Base-by-base conservation (phyloP, 1,140 invertebrate species). In the Muscidifurax raptorellus region DNA sequence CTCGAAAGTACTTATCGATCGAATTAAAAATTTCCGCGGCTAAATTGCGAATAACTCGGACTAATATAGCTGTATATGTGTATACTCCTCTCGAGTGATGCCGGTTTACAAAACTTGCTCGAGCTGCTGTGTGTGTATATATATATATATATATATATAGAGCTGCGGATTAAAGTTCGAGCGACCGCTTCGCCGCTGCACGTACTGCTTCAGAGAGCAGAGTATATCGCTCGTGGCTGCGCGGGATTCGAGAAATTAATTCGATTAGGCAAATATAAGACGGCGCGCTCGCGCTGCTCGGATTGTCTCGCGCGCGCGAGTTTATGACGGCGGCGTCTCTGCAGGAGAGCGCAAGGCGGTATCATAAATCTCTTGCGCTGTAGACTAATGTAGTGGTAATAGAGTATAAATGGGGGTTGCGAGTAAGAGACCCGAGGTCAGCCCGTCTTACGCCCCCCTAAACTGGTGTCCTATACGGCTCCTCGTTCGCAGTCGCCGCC, bases 311-410 rank as follows among this genome's bases (percentile, higher is more conserved):
- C 18, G 30, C 30, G n/a, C n/a, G 77, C 18, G 32, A 78, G 64
- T 84, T 80, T 79, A 79, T 52, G 77, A 84, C 27, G 36, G 40
- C 40, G 71, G 22, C 40, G 82, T 76, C 71, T 40, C 71, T 40
- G 66, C 18, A 7, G 36, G 44, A 36, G 25, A 87, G 87, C 88
- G 81, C 87, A 88, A 64, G 52, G 22, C 6, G 52, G 52, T 72
- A 90, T 92, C 91, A 91, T 92, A 92, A 93, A 93, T 93, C 90
- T 89, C 88, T 69, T 80, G 87, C 86, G 88, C 89, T 89, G 87
- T 86, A 91, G 92, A 93, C 91, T 93, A 93, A 93, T 93, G 91
- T 92, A 92, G 91, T 93, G 92, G 91, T 92, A 93, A 93, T 93
- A 92, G 91, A 92, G 91, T 92, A 93, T 93, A 93, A 93, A 93